phyloP scores from a whole-genome alignment of 2,888 invertebrate species.

The Allolobophora icterica region DNA sequence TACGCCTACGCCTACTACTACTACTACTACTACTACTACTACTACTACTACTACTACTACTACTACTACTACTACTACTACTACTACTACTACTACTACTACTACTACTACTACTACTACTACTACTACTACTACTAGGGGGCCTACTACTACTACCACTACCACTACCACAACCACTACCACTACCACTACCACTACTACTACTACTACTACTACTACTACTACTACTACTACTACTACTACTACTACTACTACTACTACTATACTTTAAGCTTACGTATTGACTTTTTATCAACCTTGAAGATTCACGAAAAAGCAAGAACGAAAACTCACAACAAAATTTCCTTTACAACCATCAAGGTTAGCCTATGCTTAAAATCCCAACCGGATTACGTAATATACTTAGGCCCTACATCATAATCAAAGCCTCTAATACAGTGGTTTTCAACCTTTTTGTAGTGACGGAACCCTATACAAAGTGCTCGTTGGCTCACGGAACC shows the following conservation, averaged over 20 bases:
- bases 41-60: neutral
- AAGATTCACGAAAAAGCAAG: too few relatives aligned
- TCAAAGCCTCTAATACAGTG: too few relatives aligned
- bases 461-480: too few relatives aligned
- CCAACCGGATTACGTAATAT: too few relatives aligned
- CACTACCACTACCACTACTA: neutral
- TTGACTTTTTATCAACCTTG: neutral
- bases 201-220: conserved; percentile 17
- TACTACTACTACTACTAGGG: conserved; percentile 17
- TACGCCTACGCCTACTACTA: neutral
- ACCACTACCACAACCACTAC: neutral
- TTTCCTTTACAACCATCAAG: too few relatives aligned
- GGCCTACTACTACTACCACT: conserved; percentile 3
- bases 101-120: neutral
- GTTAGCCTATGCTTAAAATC: too few relatives aligned
- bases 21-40: neutral
- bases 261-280: neutral
- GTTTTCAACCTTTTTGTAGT: too few relatives aligned
- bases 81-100: neutral
- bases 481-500: too few relatives aligned
- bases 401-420: too few relatives aligned
- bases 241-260: conserved; percentile 17
- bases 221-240: conserved; percentile 17
- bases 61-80: neutral
- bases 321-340: neutral